Evolutionary conservation across 2,888 invertebrate species (phyloP).

Genomic region (Drosophila picticornis): DNA sequence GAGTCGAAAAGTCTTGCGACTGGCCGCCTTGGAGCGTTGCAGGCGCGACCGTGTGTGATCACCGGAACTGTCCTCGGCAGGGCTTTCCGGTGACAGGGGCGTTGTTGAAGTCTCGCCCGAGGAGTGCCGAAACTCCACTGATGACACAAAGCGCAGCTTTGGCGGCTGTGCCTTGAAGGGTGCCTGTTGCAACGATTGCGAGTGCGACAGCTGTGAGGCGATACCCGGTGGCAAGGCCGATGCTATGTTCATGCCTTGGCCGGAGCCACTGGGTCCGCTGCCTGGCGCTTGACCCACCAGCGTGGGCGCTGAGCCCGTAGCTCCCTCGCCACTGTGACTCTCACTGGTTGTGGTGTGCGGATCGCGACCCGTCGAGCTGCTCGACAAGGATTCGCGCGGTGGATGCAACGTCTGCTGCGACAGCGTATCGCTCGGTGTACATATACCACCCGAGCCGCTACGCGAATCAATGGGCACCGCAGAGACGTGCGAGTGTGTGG

Average conservation of each 20-base stretch:
- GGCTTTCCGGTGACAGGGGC: conserved; percentile 91
- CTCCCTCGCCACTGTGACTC: conserved; percentile 84
- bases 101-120: conserved; percentile 92
- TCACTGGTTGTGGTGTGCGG: conserved; percentile 84
- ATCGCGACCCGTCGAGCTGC: conserved; percentile 87
- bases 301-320: conserved; percentile 78
- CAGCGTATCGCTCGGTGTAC: conserved; percentile 85
- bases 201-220: conserved; percentile 85
- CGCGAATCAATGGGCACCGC: conserved; percentile 84
- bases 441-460: conserved; percentile 85
- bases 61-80: conserved; percentile 89
- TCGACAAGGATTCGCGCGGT: conserved; percentile 87
- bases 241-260: conserved; percentile 65
- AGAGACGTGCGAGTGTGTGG: conserved; percentile 84
- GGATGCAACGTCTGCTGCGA: conserved; percentile 86
- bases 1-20: conserved; percentile 96
- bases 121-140: conserved; percentile 92
- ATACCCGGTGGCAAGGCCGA: conserved; percentile 81
- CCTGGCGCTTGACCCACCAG: conserved; percentile 67
- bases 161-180: conserved; percentile 86
- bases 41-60: conserved; percentile 88
- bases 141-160: conserved; percentile 92
- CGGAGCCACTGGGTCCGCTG: conserved; percentile 67
- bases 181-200: conserved; percentile 84
- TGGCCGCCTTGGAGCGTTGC: conserved; percentile 96